phyloP scores from a whole-genome alignment of 2,113 vertebrate species.

The Coptodon rendalli region DNA sequence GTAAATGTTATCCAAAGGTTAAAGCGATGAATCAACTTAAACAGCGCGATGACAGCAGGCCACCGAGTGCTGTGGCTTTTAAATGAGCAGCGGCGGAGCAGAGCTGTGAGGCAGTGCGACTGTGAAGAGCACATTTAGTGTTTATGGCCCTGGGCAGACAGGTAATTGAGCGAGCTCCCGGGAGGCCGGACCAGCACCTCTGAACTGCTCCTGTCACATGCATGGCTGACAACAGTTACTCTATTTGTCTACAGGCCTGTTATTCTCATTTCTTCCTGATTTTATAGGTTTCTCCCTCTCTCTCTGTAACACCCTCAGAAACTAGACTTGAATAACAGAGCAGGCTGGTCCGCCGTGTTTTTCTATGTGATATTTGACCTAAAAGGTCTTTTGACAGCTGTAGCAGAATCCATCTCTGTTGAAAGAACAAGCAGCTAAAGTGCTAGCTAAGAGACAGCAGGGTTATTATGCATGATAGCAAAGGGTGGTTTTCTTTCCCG shows the following conservation, averaged over 20 bases:
- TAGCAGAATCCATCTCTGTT: background rate
- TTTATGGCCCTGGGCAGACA: background rate
- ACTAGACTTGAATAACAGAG: background rate
- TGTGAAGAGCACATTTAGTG: background rate
- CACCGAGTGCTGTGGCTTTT: fast-evolving
- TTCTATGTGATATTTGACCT: background rate
- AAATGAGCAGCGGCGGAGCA: background rate
- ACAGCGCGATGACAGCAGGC: background rate
- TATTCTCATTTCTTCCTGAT: background rate
- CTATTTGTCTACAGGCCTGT: background rate
- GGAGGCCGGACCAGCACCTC: background rate
- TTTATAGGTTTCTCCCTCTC: background rate
- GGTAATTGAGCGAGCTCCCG: background rate
- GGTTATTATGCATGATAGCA: background rate
- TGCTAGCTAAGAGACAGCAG: background rate
- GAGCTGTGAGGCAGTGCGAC: background rate
- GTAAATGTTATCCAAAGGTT: background rate
- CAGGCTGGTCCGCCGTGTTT: background rate
- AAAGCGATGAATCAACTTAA: background rate
- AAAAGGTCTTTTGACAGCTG: background rate
- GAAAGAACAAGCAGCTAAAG: background rate
- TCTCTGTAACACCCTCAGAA: background rate
- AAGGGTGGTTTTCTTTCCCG: background rate
- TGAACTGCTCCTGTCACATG: background rate
- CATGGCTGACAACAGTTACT: background rate